phyloP scores from a whole-genome alignment of 92 coral and sea anemone species.

The Palythoa grandiflora region DNA sequence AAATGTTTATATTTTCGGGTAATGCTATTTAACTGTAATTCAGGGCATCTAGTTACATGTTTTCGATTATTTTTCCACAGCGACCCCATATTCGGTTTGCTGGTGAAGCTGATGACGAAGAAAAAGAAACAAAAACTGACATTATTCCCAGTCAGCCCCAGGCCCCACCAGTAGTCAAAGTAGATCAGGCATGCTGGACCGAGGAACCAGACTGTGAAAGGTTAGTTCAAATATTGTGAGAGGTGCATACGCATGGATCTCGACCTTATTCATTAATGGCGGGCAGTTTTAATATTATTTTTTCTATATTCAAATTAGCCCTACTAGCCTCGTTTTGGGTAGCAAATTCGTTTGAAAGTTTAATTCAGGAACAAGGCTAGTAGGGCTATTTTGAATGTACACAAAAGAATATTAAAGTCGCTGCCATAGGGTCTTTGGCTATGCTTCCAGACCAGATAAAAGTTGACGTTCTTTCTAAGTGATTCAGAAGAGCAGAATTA shows the following conservation, averaged over 20 bases:
- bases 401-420: neutral
- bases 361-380: no score
- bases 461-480: no score
- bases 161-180: slow-evolving; percentile 63
- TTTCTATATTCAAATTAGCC: no score
- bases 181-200: slow-evolving; percentile 89
- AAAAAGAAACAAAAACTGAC: slow-evolving; percentile 55
- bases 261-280: no score
- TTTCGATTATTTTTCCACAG: neutral
- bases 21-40: no score
- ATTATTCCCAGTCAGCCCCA: neutral
- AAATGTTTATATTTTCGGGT: no score
- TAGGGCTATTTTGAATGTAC: no score
- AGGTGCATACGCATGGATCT: neutral
- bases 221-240: slow-evolving; percentile 36
- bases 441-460: neutral
- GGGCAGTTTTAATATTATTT: no score
- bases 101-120: slow-evolving; percentile 65
- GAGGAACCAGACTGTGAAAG: slow-evolving; percentile 90
- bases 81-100: slow-evolving; percentile 69
- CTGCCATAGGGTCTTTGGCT: neutral
- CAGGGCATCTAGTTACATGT: neutral
- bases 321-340: no score
- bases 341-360: no score
- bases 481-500: no score